Evolutionary conservation across 1,140 invertebrate genomes (phyloP), one percentile per base, ranked within the genome.

Genomic region (Ericerus pela): DNA sequence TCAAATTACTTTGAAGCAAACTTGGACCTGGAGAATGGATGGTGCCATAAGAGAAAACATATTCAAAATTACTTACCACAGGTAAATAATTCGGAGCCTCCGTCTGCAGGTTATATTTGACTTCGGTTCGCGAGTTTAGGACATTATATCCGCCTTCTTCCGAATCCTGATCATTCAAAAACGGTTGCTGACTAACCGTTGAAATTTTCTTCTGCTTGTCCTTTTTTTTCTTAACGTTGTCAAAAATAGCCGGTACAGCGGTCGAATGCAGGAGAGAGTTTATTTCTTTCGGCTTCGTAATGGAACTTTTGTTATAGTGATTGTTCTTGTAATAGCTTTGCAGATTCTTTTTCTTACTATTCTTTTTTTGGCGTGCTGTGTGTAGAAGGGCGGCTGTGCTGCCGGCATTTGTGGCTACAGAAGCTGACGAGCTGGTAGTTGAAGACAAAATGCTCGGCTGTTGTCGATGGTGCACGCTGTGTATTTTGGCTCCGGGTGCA

Each of bases 371-470:
- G 22, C 41, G 3, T 24, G 41, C 41, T 24, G 41, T 58, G 29
- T 58, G 52, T 43, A 62, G 53, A 14, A 62, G 60, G 33, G 62
- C 60, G 26, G 58, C 56, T n/a, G 62, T 63, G 33, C 56, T 57
- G 20, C 62, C 60, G 5, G 56, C 58, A 8, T 55, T 61, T n/a
- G 59, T 63, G 33, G 61, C 62, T 36, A 62, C 62, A 10, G 58
- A 60, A 1, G 62, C 60, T 11, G 57, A 53, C 4, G 60, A 62
- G 31, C 58, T 60, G 30, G 61, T 63, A 12, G 53, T 53, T 11
- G 62, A 63, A 27, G 60, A 58, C 31, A 63, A 33, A 16, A 56
- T 53, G 37, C 55, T 57, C 10, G 59, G 59, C 12, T 12, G 53
- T 20, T 37, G 12, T 28, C 62, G 51, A 57, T 62, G 62, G 24